Conservation (phyloP, 2,113 vertebrate species). For the Petrocephalus zakoni region DNA sequence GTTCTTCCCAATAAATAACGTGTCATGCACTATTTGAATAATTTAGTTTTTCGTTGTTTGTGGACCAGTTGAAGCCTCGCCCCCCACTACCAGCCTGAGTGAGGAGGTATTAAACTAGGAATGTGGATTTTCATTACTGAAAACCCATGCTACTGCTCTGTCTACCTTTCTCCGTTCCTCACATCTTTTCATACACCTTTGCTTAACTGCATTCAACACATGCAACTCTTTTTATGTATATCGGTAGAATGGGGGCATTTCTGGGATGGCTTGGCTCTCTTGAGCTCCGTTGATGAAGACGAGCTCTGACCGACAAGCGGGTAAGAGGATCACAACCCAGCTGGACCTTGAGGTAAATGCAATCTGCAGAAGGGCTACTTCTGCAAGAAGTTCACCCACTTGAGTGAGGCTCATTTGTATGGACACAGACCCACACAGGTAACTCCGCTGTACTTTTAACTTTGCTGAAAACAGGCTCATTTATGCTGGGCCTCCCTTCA, state of each 20-base stretch:
- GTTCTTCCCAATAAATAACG: constrained; percentile 35
- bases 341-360: neutral
- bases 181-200: neutral
- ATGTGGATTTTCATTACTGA: neutral
- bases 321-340: neutral
- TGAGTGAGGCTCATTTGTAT: neutral
- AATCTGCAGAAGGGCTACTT: neutral
- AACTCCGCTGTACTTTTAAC: neutral
- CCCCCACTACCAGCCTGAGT: neutral
- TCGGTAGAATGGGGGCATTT: neutral
- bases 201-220: neutral
- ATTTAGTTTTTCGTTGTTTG: constrained; percentile 23
- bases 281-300: neutral
- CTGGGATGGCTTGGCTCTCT: neutral
- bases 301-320: neutral
- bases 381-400: neutral
- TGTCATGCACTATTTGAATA: constrained; percentile 30
- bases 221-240: neutral
- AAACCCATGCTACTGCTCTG: neutral
- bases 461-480: neutral
- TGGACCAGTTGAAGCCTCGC: neutral
- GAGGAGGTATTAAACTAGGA: neutral
- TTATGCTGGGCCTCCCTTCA: neutral
- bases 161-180: neutral
- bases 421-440: neutral